A percentile compares a stretch with the other conserved stretches of the same genome.
phyloP scores from a whole-genome alignment of 1,140 invertebrate genomes.

The Galleria mellonella region DNA sequence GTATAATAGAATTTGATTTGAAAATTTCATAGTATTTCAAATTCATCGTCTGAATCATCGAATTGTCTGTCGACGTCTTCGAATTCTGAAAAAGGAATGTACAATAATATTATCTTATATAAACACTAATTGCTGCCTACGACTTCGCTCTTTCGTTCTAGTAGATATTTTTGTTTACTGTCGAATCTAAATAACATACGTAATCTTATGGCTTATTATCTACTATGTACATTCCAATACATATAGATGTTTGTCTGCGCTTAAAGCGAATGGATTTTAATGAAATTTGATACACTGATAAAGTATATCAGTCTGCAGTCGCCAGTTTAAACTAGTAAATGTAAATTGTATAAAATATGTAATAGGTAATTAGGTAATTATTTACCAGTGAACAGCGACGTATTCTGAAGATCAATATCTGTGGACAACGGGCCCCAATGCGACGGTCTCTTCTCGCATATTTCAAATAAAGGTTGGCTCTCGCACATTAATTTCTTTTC shows the following conservation, averaged over 20 bases:
- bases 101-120: slow-evolving; percentile 4
- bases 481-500: slow-evolving; percentile 81
- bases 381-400: slow-evolving; percentile 50
- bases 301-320: too few species aligned
- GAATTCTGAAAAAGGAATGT: slow-evolving; percentile 61
- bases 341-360: too few species aligned
- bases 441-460: slow-evolving; percentile 80
- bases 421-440: slow-evolving; percentile 77
- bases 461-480: slow-evolving; percentile 87
- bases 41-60: slow-evolving; percentile 75
- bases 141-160: too few species aligned
- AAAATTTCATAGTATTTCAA: slow-evolving; percentile 74
- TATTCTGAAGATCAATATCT: slow-evolving; percentile 56
- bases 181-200: too few species aligned
- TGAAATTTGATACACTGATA: too few species aligned
- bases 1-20: too few species aligned
- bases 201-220: too few species aligned
- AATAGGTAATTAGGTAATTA: slow-evolving; percentile 1
- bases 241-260: too few species aligned
- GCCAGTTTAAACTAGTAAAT: too few species aligned
- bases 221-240: too few species aligned
- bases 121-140: not conserved
- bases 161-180: too few species aligned
- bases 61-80: slow-evolving; percentile 71
- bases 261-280: too few species aligned